Conservation (phyloP, 1,140 invertebrate genomes). For the Colletes latitarsis region DNA sequence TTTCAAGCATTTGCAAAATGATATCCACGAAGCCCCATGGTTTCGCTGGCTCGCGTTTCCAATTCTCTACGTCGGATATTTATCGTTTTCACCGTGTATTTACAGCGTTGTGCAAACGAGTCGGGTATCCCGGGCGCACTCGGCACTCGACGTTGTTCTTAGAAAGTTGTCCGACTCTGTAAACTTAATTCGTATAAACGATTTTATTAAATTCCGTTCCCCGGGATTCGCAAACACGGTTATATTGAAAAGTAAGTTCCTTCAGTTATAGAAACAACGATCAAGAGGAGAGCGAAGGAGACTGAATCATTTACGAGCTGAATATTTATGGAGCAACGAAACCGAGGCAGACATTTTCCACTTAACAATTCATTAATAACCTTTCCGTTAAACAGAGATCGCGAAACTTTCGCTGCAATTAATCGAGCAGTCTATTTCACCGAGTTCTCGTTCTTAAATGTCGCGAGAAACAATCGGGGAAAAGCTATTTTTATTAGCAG, state of each 20-base stretch:
- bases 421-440: constrained; percentile 31
- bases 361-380: constrained; percentile 66
- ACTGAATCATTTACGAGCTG: constrained; percentile 64
- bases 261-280: constrained; percentile 56
- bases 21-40: no score
- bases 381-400: constrained; percentile 49
- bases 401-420: constrained; percentile 31
- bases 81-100: constrained; percentile 27
- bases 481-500: not conserved
- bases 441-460: constrained; percentile 2
- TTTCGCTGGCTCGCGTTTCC: not conserved
- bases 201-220: constrained; percentile 63
- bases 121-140: constrained; percentile 1
- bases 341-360: constrained; percentile 59
- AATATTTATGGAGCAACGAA: constrained; percentile 66
- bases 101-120: constrained; percentile 22
- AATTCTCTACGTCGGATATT: constrained; percentile 27
- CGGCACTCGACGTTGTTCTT: constrained; percentile 43
- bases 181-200: constrained; percentile 63
- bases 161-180: constrained; percentile 47
- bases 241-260: constrained; percentile 61
- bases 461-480: not conserved
- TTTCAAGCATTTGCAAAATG: not conserved
- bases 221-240: constrained; percentile 64
- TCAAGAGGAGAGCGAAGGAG: not conserved